A percentile compares a stretch with the other conserved stretches of the same genome.
phyloP scores from a whole-genome alignment of 1,140 invertebrate species.

The Linepithema humile region DNA sequence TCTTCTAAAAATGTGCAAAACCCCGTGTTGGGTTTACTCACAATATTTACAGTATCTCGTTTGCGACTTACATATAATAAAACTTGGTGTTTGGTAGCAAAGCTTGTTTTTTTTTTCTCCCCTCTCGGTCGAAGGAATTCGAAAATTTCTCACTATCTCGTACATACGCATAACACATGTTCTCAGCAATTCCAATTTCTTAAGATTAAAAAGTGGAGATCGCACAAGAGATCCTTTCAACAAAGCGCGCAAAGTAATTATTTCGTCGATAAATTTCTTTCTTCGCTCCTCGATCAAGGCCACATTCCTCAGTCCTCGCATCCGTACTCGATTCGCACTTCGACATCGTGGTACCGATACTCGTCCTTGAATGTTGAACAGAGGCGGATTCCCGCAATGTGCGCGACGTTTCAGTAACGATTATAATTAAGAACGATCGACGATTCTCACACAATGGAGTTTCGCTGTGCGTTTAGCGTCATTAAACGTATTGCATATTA shows the following conservation, averaged over 20 bases:
- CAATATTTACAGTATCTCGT: slow-evolving; percentile 65
- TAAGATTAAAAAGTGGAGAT: slow-evolving; percentile 35
- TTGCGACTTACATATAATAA: slow-evolving; percentile 57
- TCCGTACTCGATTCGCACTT: too few species aligned
- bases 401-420: background rate
- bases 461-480: background rate
- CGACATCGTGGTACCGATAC: background rate
- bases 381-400: slow-evolving; percentile 9
- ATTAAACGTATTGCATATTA: background rate
- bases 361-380: background rate
- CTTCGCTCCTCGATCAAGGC: slow-evolving; percentile 39
- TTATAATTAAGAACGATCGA: slow-evolving; percentile 22
- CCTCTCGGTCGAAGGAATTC: background rate
- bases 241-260: background rate
- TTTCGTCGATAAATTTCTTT: slow-evolving; percentile 1
- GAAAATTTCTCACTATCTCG: background rate
- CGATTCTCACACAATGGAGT: background rate
- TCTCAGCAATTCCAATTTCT: slow-evolving; percentile 7
- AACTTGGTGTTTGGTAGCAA: slow-evolving; percentile 62
- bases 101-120: background rate
- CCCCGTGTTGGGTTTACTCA: slow-evolving; percentile 41
- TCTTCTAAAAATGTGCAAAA: slow-evolving; percentile 69
- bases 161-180: background rate
- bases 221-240: slow-evolving; percentile 18
- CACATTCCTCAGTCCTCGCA: slow-evolving; percentile 35